A percentile compares a stretch with the other conserved stretches of the same genome.
phyloP scores from a whole-genome alignment of 2,888 invertebrate genomes.

The Hypsopygia costalis region DNA sequence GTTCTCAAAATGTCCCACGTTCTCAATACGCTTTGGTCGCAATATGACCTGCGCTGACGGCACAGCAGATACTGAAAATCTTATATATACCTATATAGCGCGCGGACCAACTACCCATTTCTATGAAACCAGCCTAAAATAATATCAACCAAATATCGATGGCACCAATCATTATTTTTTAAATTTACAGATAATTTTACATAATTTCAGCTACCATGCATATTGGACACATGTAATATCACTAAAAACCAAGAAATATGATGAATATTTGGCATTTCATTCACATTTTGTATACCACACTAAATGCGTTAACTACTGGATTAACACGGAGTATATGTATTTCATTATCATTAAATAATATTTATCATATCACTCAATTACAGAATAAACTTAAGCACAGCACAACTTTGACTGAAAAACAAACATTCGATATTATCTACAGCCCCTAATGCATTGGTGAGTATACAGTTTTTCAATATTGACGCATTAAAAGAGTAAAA shows the following conservation, averaged over 20 bases:
- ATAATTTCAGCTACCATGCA: slow-evolving; percentile 38
- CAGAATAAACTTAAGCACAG: slow-evolving; percentile 56
- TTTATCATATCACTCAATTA: slow-evolving; percentile 52
- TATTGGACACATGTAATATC: slow-evolving; percentile 29
- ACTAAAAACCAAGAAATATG: slow-evolving; percentile 38
- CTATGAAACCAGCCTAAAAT: slow-evolving; percentile 5
- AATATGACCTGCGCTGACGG: too few relatives aligned
- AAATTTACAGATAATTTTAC: slow-evolving; percentile 16
- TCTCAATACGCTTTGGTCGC: too few relatives aligned
- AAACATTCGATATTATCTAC: slow-evolving; percentile 10
- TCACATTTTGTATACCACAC: slow-evolving; percentile 55
- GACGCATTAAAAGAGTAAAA: too few relatives aligned
- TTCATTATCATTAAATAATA: slow-evolving; percentile 28
- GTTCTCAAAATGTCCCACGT: too few relatives aligned
- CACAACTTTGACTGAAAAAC: slow-evolving; percentile 52
- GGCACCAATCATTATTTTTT: slow-evolving; percentile 38
- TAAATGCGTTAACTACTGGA: slow-evolving; percentile 42
- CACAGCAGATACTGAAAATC: too few relatives aligned
- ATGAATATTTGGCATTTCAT: slow-evolving; percentile 75
- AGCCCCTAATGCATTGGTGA: slow-evolving; percentile 12
- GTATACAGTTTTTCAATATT: too few relatives aligned
- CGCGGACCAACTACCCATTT: not conserved
- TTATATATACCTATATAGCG: too few relatives aligned
- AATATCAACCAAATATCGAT: slow-evolving; percentile 32
- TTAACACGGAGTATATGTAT: slow-evolving; percentile 43